Percentiles rank a stretch among this genome's conserved stretches.
Evolutionary conservation across 2,113 vertebrate species (phyloP).

Genomic region (Hemibagrus wyckioides): DNA sequence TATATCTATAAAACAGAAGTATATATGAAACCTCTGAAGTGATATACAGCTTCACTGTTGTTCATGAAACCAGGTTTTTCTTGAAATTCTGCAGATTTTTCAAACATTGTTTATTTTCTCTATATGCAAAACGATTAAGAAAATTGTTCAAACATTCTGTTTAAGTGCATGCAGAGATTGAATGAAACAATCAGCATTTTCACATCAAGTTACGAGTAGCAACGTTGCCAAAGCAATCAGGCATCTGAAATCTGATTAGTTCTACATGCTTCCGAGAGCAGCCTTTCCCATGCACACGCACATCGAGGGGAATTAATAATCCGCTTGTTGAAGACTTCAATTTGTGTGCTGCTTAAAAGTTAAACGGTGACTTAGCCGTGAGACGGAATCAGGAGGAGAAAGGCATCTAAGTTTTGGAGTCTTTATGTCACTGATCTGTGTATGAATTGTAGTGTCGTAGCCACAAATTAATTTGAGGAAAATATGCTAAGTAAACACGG

Average conservation of each 20-base stretch:
- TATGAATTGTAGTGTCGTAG: background rate
- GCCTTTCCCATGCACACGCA: background rate
- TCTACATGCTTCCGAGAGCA: background rate
- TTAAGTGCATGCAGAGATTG: background rate
- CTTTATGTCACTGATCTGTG: background rate
- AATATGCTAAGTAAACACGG: background rate
- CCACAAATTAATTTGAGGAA: background rate
- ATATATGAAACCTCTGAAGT: background rate
- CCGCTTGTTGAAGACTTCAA: background rate
- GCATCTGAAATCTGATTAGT: background rate
- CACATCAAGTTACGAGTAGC: background rate
- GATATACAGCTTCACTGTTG: background rate
- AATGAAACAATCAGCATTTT: slow-evolving; percentile 17
- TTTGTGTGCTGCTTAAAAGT: background rate
- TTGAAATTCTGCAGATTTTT: background rate
- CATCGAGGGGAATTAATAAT: background rate
- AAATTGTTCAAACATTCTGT: background rate
- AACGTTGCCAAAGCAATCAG: background rate
- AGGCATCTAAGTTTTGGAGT: background rate
- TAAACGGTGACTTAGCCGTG: background rate
- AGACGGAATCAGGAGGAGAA: background rate
- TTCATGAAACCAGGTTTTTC: background rate
- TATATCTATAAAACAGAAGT: background rate
- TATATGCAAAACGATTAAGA: background rate
- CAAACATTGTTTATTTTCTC: background rate